These are phyloP conservation scores for Microctenopoma stevenorrisi DNA, from an alignment of 2,797 vertebrate genomes.

Conservation along the genomic window DNA sequence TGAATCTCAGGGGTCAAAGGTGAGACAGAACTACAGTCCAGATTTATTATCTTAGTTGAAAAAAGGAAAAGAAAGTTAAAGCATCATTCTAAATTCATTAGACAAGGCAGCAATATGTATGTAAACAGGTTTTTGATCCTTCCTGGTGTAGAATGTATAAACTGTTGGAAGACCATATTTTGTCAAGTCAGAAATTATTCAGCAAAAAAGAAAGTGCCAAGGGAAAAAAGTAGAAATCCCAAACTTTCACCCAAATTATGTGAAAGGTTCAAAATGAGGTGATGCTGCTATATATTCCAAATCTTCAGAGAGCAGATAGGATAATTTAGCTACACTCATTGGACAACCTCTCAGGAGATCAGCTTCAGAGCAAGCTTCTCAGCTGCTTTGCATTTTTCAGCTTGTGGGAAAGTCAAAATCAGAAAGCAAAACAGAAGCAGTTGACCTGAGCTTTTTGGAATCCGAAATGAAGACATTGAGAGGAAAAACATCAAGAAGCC, in stretches of 20 bases:
- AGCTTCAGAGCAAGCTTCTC: slow-evolving; percentile 31
- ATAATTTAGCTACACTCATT: slow-evolving; percentile 53
- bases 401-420: slow-evolving; percentile 25
- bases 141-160: slow-evolving; percentile 10
- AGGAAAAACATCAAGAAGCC: slow-evolving; percentile 5
- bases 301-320: slow-evolving; percentile 38
- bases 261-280: slow-evolving; percentile 59
- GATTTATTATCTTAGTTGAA: slow-evolving; percentile 32
- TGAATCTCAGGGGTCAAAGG: slow-evolving; percentile 41
- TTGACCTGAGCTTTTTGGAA: slow-evolving; percentile 17
- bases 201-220: slow-evolving; percentile 34
- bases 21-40: slow-evolving; percentile 38
- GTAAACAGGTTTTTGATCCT: slow-evolving; percentile 21
- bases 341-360: slow-evolving; percentile 40
- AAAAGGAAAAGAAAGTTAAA: slow-evolving; percentile 19
- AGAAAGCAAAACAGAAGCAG: slow-evolving; percentile 1
- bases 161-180: slow-evolving; percentile 22
- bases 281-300: slow-evolving; percentile 57
- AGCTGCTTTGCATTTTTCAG: slow-evolving; percentile 22
- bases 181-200: slow-evolving; percentile 52
- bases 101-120: not conserved
- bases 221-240: slow-evolving; percentile 50
- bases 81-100: not conserved
- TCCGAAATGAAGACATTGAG: slow-evolving; percentile 9
- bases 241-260: slow-evolving; percentile 56